A percentile compares a stretch with the other conserved stretches of the same genome.
Conservation (phyloP, 2,797 vertebrate species). For the Peromyscus nudipes region DNA sequence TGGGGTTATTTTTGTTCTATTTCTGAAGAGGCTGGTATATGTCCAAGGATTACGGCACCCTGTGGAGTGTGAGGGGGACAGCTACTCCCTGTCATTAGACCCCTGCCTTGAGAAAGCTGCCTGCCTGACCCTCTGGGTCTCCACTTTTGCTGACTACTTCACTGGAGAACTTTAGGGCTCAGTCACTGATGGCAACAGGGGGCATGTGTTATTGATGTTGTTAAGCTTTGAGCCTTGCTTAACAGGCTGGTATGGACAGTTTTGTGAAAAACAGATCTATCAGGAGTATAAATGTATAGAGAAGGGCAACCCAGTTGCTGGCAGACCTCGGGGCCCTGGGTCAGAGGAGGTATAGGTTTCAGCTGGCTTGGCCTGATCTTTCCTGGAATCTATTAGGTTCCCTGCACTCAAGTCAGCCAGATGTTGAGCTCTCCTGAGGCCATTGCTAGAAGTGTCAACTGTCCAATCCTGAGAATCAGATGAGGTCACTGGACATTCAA, state of each 20-base stretch:
- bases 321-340: neutral
- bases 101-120: neutral
- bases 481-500: neutral
- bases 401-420: neutral
- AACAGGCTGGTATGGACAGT: neutral
- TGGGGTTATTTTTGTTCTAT: neutral
- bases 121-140: neutral
- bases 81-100: neutral
- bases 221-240: neutral
- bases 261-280: neutral
- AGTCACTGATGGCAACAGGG: neutral
- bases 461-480: neutral
- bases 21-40: slow-evolving; percentile 19
- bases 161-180: neutral
- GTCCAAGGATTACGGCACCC: neutral
- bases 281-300: neutral
- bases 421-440: neutral
- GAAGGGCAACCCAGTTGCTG: neutral
- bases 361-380: neutral
- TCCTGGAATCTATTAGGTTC: neutral
- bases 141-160: neutral
- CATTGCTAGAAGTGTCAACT: rapidly evolving
- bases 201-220: neutral
- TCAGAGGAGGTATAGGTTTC: rapidly evolving
- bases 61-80: neutral